Conservation (phyloP, 2,888 invertebrate species). For the Melieria crassipennis region DNA sequence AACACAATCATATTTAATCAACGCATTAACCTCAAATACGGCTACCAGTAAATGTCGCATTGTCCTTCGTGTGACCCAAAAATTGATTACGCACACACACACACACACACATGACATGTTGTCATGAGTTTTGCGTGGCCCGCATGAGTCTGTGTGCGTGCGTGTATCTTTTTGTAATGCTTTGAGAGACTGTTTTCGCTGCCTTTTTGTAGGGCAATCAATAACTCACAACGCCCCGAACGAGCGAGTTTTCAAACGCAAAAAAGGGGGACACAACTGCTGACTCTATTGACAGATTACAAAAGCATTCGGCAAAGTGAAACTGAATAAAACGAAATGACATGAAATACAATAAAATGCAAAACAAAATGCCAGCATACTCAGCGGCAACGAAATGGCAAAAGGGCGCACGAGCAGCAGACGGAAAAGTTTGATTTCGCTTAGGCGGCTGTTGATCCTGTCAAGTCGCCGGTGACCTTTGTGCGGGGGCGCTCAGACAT, state of each 20-base stretch:
- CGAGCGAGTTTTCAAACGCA: slow-evolving; percentile 13
- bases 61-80: background rate
- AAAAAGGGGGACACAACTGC: slow-evolving; percentile 18
- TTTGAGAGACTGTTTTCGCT: background rate
- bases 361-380: no score
- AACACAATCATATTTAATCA: slow-evolving; percentile 56
- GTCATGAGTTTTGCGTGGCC: no score
- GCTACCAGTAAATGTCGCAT: slow-evolving; percentile 20
- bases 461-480: slow-evolving; percentile 6
- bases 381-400: no score
- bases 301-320: background rate
- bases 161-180: background rate
- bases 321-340: no score
- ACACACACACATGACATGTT: background rate
- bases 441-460: slow-evolving; percentile 12
- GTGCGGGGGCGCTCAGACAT: no score
- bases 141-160: background rate
- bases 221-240: slow-evolving; percentile 27
- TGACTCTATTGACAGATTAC: slow-evolving; percentile 31
- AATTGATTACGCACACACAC: background rate
- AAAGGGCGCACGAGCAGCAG: background rate
- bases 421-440: slow-evolving; percentile 12
- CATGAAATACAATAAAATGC: no score
- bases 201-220: slow-evolving; percentile 19
- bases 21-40: slow-evolving; percentile 47